These are phyloP conservation scores for Polietes domitor DNA, from an alignment of 2,888 invertebrate species.

Conservation along the genomic window DNA sequence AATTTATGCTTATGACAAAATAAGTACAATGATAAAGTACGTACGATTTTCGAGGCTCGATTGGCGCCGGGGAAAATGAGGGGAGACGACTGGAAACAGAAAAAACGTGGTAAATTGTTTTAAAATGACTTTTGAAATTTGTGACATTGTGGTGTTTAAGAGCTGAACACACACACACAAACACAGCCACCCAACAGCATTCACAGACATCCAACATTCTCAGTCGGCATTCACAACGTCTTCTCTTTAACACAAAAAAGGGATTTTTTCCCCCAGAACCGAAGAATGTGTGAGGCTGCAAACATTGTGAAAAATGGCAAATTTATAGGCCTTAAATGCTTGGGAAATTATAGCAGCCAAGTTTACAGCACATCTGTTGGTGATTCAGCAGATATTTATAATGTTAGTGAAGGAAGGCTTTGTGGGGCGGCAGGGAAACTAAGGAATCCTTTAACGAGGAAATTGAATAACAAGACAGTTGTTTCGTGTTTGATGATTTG, in stretches of 20 bases:
- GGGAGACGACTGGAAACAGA: not conserved
- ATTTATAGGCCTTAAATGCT: conserved; percentile 12
- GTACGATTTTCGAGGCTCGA: conserved; percentile 13
- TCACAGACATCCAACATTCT: not conserved
- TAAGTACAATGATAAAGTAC: conserved; percentile 43
- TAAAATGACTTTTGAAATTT: conserved; percentile 49
- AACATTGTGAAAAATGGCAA: not conserved
- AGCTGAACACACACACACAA: not conserved
- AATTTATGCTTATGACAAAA: conserved; percentile 32
- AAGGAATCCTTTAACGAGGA: too few relatives aligned
- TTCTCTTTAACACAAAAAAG: not conserved
- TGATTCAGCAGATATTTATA: not conserved
- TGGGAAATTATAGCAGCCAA: conserved; percentile 26
- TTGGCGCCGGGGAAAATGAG: not conserved
- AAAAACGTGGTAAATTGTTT: conserved; percentile 44
- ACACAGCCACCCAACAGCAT: not conserved
- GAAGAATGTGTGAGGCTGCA: not conserved
- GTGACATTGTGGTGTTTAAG: conserved; percentile 3
- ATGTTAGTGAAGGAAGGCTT: not conserved
- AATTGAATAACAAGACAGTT: too few relatives aligned
- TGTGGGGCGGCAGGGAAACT: too few relatives aligned
- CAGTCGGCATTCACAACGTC: not conserved
- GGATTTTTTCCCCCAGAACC: too few relatives aligned
- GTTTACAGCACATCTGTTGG: conserved; percentile 32
- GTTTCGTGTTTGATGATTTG: too few relatives aligned